Percentiles rank a stretch among this genome's conserved stretches.
Evolutionary conservation across 1,140 invertebrate genomes (phyloP).

Genomic region (Megathymus violae): DNA sequence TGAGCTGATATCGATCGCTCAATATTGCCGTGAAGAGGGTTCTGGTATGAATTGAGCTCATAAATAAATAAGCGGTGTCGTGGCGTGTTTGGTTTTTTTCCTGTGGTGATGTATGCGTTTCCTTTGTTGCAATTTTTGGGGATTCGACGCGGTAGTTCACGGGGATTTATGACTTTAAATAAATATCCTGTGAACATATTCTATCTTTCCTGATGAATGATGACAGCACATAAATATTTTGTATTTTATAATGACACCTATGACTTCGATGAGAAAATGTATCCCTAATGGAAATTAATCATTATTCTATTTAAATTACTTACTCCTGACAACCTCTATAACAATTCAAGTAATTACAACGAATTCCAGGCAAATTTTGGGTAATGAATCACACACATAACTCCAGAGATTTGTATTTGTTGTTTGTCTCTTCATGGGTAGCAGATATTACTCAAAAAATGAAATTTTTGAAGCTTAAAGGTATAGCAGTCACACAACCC

Average conservation of each 20-base stretch:
- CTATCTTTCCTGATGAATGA: slow-evolving; percentile 41
- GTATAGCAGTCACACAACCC: too few relatives aligned
- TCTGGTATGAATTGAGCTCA: slow-evolving; percentile 74
- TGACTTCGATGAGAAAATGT: slow-evolving; percentile 20
- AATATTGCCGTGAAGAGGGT: slow-evolving; percentile 71
- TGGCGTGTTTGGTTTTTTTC: slow-evolving; percentile 72
- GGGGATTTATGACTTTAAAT: slow-evolving; percentile 66
- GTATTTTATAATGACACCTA: slow-evolving; percentile 36
- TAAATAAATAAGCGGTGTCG: slow-evolving; percentile 81
- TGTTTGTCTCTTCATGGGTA: too few relatives aligned
- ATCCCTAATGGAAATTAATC: too few relatives aligned
- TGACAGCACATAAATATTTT: slow-evolving; percentile 44
- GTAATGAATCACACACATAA: too few relatives aligned
- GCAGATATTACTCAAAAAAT: too few relatives aligned
- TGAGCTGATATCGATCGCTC: slow-evolving; percentile 78
- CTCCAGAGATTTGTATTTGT: too few relatives aligned
- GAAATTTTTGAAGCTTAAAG: too few relatives aligned
- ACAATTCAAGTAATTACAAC: too few relatives aligned
- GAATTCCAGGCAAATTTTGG: too few relatives aligned
- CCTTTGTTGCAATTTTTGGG: slow-evolving; percentile 64
- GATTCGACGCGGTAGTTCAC: slow-evolving; percentile 62
- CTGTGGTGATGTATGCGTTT: slow-evolving; percentile 65
- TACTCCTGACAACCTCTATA: too few relatives aligned
- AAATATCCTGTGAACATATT: slow-evolving; percentile 58
- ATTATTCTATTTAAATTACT: too few relatives aligned